Percentiles rank a stretch among this genome's conserved stretches.
These are phyloP conservation scores for Ceriagrion tenellum DNA, from an alignment of 2,888 invertebrate genomes.

Conservation along the genomic window DNA sequence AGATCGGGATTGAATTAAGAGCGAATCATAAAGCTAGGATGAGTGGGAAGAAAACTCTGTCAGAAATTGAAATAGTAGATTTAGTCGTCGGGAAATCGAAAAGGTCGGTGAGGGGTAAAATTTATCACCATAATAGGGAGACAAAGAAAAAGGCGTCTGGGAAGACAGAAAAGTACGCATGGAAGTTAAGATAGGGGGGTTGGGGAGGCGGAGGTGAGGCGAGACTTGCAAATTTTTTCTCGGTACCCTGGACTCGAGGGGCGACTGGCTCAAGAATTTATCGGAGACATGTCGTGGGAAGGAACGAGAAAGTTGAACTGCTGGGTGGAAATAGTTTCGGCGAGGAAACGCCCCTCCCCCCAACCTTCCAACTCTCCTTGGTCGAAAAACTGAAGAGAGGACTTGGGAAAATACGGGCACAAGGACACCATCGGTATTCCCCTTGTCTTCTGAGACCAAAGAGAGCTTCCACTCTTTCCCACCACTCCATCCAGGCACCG, in stretches of 20 bases:
- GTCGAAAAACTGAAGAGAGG: background rate
- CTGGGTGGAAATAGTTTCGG: background rate
- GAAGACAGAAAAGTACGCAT: background rate
- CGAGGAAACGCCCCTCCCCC: background rate
- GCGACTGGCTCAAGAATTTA: background rate
- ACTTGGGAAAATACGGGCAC: background rate
- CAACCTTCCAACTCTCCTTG: too few relatives aligned
- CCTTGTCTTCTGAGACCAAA: background rate
- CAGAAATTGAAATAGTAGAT: too few relatives aligned
- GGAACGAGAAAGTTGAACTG: background rate
- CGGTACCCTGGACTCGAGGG: background rate
- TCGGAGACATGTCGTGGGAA: background rate
- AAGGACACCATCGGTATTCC: background rate
- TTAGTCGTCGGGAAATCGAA: too few relatives aligned
- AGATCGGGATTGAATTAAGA: too few relatives aligned
- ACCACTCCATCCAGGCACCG: background rate
- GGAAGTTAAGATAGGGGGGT: background rate
- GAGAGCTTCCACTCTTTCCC: background rate
- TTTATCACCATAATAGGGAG: too few relatives aligned
- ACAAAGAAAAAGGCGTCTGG: background rate
- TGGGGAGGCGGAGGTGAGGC: background rate
- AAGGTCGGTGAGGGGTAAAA: too few relatives aligned
- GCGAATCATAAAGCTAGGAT: background rate
- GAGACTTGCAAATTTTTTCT: slow-evolving; percentile 8
- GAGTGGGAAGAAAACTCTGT: background rate